Base-by-base conservation (phyloP, 1,140 invertebrate genomes). In the Trichonephila clavata region DNA sequence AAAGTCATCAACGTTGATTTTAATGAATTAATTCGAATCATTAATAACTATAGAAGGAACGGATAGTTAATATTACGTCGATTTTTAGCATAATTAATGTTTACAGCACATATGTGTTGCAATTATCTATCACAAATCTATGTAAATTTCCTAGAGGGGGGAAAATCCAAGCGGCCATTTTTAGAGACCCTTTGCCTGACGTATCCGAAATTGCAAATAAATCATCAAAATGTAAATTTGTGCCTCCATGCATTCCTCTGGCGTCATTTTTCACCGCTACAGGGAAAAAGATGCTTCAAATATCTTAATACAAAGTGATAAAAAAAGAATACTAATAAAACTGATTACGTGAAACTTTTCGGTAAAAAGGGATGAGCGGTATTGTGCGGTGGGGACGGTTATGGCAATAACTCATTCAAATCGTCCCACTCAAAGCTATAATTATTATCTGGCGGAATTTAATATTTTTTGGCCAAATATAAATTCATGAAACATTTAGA, bases 401-500 rank as follows among this genome's bases (percentile, higher is more conserved):
- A 39, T 77, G 7, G 24, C 27, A 77, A 32, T 20, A 77, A 77
- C 14, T 39, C 71, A 32, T 77, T 77, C 27, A 77, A 32, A 32
- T 1, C 71, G 4, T 77, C 71, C 71, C 16, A 77, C 71, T 32
- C 71, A 39, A 27, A 20, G 27, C 32, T 77, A 77, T 77, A 77
- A 77, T 77, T 77, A 77, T 77, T 77, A 77, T 77, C 71, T 32
- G 7, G 14, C 14, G 18, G 24, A 77, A 77, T 77, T 77, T 77
- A 77, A 77, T 77, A 77, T 77, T 39, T 32, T 71, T 77, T 63
- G 32, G 4, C 32, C 14, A 77, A 77, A 77, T 77, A 32, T 7
- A 77, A 68, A 68, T 68, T 68, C 65, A 68, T 68, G 65, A 68
- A 39, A 77, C 71, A 77, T 77, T 77, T 32, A 27, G 27, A 77